phyloP scores from a whole-genome alignment of 2,888 invertebrate species.

The Agrochola lota region DNA sequence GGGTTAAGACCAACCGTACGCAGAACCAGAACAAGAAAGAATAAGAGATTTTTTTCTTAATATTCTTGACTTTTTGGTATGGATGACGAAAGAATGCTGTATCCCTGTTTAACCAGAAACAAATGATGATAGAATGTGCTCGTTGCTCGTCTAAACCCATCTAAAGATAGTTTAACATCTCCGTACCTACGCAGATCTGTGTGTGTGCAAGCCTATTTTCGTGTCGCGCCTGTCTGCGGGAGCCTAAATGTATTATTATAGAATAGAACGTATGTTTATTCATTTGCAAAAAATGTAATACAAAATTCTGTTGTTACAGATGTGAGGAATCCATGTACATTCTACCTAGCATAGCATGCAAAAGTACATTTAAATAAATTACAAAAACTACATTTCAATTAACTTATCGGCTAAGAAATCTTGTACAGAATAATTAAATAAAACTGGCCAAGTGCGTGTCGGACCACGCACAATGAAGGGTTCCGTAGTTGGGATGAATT shows the following conservation, averaged over 20 bases:
- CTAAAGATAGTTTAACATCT: not conserved
- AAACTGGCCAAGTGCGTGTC: too few relatives aligned
- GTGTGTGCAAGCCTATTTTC: not conserved
- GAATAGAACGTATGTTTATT: not conserved
- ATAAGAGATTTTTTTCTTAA: not conserved
- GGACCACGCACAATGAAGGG: too few relatives aligned
- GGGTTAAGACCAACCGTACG: not conserved
- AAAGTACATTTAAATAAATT: not conserved
- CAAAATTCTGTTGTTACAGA: not conserved
- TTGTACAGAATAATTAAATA: too few relatives aligned
- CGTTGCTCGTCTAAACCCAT: not conserved
- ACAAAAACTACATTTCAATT: not conserved
- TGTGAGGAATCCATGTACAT: not conserved
- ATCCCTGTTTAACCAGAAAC: not conserved
- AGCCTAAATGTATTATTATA: not conserved
- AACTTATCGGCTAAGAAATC: not conserved
- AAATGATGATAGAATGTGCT: not conserved
- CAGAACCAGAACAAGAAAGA: not conserved
- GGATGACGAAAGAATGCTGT: not conserved
- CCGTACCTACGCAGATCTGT: not conserved
- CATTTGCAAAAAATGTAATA: not conserved
- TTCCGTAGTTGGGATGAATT: too few relatives aligned
- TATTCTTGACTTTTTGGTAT: not conserved
- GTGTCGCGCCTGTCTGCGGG: too few relatives aligned
- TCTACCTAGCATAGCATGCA: not conserved